Percentiles rank a stretch among this genome's conserved stretches.
phyloP scores from a whole-genome alignment of 2,113 vertebrate species.

The Trachemys scripta region DNA sequence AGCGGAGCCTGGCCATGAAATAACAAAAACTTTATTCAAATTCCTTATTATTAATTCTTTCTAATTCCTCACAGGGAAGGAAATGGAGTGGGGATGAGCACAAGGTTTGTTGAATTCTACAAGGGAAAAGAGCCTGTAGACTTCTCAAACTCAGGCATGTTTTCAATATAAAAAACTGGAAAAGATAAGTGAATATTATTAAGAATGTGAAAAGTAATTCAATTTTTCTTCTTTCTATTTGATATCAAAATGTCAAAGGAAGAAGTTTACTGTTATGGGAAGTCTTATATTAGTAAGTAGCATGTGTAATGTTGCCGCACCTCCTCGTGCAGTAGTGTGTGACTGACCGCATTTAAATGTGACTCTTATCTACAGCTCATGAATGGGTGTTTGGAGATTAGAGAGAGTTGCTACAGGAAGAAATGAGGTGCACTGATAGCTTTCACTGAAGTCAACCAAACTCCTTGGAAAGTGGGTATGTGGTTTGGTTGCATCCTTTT shows the following conservation, averaged over 20 bases:
- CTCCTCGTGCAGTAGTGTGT: conserved; percentile 46
- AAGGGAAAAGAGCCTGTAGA: conserved; percentile 24
- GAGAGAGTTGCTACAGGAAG: conserved; percentile 8
- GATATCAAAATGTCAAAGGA: conserved; percentile 47
- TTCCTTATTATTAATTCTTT: conserved; percentile 64
- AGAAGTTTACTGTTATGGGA: conserved; percentile 49
- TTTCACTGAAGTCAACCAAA: conserved; percentile 3
- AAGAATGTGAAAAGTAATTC: conserved; percentile 49
- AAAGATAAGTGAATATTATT: conserved; percentile 65
- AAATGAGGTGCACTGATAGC: conserved; percentile 35
- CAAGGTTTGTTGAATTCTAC: conserved; percentile 49
- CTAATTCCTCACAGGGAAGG: conserved; percentile 65
- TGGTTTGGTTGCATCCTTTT: background rate
- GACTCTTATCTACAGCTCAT: conserved; percentile 49
- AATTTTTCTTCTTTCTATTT: conserved; percentile 50
- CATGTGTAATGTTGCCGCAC: conserved; percentile 29
- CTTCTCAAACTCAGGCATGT: conserved; percentile 29
- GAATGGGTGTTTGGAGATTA: conserved; percentile 41
- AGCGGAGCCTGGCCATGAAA: conserved; percentile 61
- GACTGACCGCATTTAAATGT: conserved; percentile 58
- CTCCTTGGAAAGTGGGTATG: background rate
- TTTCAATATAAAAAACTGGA: conserved; percentile 50
- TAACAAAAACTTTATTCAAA: conserved; percentile 67
- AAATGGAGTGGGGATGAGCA: conserved; percentile 43
- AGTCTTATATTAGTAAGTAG: conserved; percentile 58